Base-by-base conservation (phyloP, 2,888 invertebrate genomes). In the Phasia obesa region DNA sequence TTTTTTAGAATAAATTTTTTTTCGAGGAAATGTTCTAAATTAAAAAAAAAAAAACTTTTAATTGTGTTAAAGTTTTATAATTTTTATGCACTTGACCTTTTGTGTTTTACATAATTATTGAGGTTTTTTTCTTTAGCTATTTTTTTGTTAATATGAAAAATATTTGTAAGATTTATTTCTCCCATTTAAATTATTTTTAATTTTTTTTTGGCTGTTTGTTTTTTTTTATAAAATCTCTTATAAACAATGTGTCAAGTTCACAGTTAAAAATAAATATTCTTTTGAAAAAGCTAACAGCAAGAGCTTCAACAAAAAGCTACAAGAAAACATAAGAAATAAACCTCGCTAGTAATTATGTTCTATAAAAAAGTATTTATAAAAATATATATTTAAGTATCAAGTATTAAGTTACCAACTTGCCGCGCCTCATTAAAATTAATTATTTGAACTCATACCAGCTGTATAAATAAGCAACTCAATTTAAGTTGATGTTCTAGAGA, bases 341-440 rank as follows among this genome's bases (percentile, higher is more conserved):
- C 31, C 23, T 23, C n/a, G n/a, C n/a, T 23, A 47, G 7, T 55
- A 64, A 51, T 21, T 70, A 21, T 57, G 31, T n/a, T 57, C 2
- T 23, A 47, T 25, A 25, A 73, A 53, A 31, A 44, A 53, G 25
- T 11, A 70, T 47, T 6, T n/a, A 35, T 15, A 15, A 13, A 62
- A 51, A 42, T 27, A 55, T 55, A 23, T 53, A 38, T 62, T 53
- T 13, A 51, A 65, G 27, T 57, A 47, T 70, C 51, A 38, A 23
- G 57, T 64, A 64, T 73, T 71, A 81, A 81, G 60, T 81, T 73
- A 81, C 71, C 31, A 55, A 77, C 67, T 81, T 76, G 60, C 31
- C 31, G 77, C 57, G 70, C 59, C 81, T 81, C 84, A 84, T 84
- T 81, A 84, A 84, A 84, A 81, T 84, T 84, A 84, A 84, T 84